Evolutionary conservation across 2,113 vertebrate species (phyloP), one percentile per base, ranked within the genome.

Genomic region (Nasalis larvatus): DNA sequence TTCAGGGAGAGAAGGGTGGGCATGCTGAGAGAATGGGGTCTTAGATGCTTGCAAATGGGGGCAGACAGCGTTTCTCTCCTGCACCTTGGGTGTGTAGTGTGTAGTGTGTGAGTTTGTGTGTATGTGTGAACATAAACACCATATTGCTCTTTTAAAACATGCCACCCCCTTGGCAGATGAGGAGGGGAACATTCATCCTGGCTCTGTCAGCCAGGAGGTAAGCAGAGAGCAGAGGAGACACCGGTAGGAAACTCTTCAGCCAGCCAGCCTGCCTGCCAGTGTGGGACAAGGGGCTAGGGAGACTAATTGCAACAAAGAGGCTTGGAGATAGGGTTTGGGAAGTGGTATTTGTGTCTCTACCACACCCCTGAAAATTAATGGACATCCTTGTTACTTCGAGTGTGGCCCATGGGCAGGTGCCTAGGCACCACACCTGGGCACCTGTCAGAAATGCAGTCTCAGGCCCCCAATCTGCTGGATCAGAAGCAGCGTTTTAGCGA

Each of bases 391-490:
- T 47, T 56, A 21, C 74, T 45, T 47, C 27, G 21, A 58, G 47
- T 20, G 47, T 32, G 47, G 73, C 20, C 45, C 0, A 0, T 18
- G 56, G 80, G 63, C 30, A 8, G 45, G n/a, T 47, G 45, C n/a
- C 1, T 1, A 37, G 80, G 23, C 0, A 11, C 32, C 25, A 9
- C 25, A 9, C 35, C 11, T 1, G 45, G 17, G n/a, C 0, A 8
- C 32, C 18, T 10, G 18, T 1, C 17, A 54, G 60, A 68, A 69
- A 68, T 2, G 32, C 54, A 80, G 32, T 42, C 60, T 56, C 69
- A 7, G 76, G 56, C 8, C 32, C 8, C 8, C 37, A 74, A 18
- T n/a, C n/a, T n/a, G 49, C 23, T 16, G 9, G 27, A 10, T 68
- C 60, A 37, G 89, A 89, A 60, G 2, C 27, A 23, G 58, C 14